Evolutionary conservation across 1,140 invertebrate genomes (phyloP).

Genomic region (Medauroidea extradentata): DNA sequence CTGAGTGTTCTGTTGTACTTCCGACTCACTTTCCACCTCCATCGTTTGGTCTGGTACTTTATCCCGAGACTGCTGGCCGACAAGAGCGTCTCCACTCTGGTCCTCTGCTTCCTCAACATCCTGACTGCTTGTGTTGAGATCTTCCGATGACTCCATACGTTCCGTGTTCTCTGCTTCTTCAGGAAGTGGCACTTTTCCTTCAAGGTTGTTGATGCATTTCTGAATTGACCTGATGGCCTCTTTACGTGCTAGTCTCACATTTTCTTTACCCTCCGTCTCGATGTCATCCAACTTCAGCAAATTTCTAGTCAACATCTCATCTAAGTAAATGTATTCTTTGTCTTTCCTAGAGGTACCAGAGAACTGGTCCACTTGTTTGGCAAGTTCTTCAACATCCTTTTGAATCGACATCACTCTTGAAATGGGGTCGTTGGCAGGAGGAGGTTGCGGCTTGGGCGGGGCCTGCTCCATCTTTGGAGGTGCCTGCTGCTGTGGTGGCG

Average conservation of each 20-base stretch:
- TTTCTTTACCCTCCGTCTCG: constrained; percentile 85
- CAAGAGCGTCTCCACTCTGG: too few species aligned
- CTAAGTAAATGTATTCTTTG: constrained; percentile 82
- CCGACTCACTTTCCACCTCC: neutral
- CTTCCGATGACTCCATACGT: neutral
- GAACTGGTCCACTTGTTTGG: constrained; percentile 73
- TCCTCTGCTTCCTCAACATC: too few species aligned
- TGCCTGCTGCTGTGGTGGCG: constrained; percentile 32
- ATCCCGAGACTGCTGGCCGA: neutral
- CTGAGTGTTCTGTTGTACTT: too few species aligned
- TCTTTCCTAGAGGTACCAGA: constrained; percentile 65
- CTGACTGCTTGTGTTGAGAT: too few species aligned
- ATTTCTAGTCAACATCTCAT: constrained; percentile 92
- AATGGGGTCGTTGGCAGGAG: constrained; percentile 60
- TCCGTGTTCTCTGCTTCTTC: constrained; percentile 17
- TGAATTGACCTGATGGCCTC: constrained; percentile 86
- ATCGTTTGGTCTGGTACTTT: constrained; percentile 3
- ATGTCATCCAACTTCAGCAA: constrained; percentile 88
- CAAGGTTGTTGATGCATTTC: constrained; percentile 75
- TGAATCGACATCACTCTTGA: constrained; percentile 75
- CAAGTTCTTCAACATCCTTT: constrained; percentile 72
- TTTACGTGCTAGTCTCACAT: constrained; percentile 78
- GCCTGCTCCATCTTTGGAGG: constrained; percentile 34
- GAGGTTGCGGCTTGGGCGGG: constrained; percentile 34
- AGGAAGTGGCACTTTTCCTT: constrained; percentile 52